Base-by-base conservation (phyloP, 2,113 vertebrate species). In the Cavia porcellus region DNA sequence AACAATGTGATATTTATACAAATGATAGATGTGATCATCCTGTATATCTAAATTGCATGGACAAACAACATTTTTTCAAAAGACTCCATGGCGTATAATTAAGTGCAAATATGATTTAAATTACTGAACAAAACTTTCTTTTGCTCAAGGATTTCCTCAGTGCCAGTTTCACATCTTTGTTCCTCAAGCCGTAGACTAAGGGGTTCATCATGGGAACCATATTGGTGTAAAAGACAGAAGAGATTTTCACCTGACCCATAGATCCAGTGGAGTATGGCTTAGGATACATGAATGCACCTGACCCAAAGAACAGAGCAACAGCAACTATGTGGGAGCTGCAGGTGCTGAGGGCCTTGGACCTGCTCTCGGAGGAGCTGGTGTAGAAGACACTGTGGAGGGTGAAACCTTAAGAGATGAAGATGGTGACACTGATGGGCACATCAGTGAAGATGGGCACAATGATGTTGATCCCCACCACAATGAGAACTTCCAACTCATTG, bases 241-340 rank as follows among this genome's bases (percentile, higher is more conserved):
- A 68, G 7, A 88, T 50, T 94, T 97, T 97, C 2, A 42, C 89
- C 15, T 96, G 25, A 90, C 59, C 8, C 5, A 52, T 50, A 6
- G 90, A 90, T 6, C 28, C 14, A 57, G 30, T 2, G 50, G 95
- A 90, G 3, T 86, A 90, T 5, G 81, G 68, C 24, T 90, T 86
- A 1, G 93, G 86, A 57, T 88, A 97, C 55, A 88, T 72, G 70
- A 93, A 93, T 30, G 90, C 52, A 64, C 52, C 17, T 72, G 90
- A 97, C 19, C 68, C 93, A 84, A 96, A 97, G 75, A 90, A 96
- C 1, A 97, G 38, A 80, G 68, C 95, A 32, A 97, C 35, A 25
- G 81, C 64, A 50, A 90, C 9, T 35, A 94, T 35, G 64, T 96
- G 92, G 50, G 86, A 96, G 24, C 77, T 95, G 15, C 86, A 96